Conservation (phyloP, 2,888 invertebrate species). For the Mythimna impura region DNA sequence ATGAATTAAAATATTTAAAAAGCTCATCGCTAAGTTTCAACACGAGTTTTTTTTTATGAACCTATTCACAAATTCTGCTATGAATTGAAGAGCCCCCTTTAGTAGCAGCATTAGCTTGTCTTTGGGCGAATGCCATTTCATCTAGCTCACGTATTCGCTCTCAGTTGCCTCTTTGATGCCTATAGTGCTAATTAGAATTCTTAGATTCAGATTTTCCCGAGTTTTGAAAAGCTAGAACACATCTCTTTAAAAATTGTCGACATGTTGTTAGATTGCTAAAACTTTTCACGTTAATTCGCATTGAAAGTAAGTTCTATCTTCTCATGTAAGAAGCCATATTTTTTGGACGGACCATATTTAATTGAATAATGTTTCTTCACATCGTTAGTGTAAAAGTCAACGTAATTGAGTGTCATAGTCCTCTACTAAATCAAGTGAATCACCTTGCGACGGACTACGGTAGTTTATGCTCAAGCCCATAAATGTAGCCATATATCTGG, state of each 20-base stretch:
- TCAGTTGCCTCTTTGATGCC: slow-evolving; percentile 2
- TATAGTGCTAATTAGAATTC: slow-evolving; percentile 29
- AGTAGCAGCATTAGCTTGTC: background rate
- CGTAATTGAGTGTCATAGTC: slow-evolving; percentile 37
- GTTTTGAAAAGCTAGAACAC: background rate
- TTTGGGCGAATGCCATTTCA: slow-evolving; percentile 9
- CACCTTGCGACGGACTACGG: slow-evolving; percentile 21
- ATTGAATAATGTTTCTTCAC: slow-evolving; percentile 17
- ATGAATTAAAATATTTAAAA: background rate
- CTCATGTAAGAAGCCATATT: background rate
- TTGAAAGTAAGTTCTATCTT: background rate
- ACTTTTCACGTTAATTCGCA: no score
- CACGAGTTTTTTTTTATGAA: background rate
- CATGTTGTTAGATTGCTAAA: background rate
- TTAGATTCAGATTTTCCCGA: slow-evolving; percentile 4
- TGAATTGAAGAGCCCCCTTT: background rate
- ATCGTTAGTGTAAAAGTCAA: slow-evolving; percentile 29
- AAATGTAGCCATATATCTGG: slow-evolving; percentile 44
- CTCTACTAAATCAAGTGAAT: slow-evolving; percentile 43
- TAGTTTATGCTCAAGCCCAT: slow-evolving; percentile 37
- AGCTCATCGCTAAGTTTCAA: background rate
- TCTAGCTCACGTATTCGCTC: background rate
- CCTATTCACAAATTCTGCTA: background rate
- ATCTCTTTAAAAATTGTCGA: background rate
- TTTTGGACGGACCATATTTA: slow-evolving; percentile 1